Conservation (phyloP, 2,113 vertebrate species). For the Oophaga pumilio region DNA sequence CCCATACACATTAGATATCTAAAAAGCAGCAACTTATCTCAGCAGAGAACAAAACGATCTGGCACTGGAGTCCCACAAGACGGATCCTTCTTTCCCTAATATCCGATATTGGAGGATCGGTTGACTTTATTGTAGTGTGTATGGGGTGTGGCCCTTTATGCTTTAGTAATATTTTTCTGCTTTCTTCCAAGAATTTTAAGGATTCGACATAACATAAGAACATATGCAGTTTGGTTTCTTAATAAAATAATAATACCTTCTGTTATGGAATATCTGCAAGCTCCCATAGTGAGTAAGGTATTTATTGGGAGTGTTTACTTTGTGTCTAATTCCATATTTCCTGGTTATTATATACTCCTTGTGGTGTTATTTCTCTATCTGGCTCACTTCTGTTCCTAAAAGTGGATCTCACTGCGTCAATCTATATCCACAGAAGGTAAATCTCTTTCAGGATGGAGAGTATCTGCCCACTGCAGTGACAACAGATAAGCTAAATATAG, state of each 20-base stretch:
- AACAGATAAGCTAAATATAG: slow-evolving; percentile 47
- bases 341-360: background rate
- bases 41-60: too few species aligned
- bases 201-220: background rate
- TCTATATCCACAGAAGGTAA: background rate
- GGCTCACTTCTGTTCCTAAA: background rate
- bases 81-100: too few species aligned
- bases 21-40: too few species aligned
- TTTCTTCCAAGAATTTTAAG: background rate
- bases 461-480: slow-evolving; percentile 21
- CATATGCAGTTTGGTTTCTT: background rate
- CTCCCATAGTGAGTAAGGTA: background rate
- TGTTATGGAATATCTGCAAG: background rate
- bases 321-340: background rate
- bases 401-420: background rate
- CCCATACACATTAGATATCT: too few species aligned
- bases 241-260: background rate
- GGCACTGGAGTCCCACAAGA: too few species aligned
- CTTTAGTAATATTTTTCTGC: background rate
- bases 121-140: too few species aligned
- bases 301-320: background rate
- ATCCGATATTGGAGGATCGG: too few species aligned
- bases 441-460: background rate
- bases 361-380: background rate
- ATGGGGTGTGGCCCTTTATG: background rate